Conservation (phyloP, 2,888 invertebrate species). For the Sarcophaga subvicina region DNA sequence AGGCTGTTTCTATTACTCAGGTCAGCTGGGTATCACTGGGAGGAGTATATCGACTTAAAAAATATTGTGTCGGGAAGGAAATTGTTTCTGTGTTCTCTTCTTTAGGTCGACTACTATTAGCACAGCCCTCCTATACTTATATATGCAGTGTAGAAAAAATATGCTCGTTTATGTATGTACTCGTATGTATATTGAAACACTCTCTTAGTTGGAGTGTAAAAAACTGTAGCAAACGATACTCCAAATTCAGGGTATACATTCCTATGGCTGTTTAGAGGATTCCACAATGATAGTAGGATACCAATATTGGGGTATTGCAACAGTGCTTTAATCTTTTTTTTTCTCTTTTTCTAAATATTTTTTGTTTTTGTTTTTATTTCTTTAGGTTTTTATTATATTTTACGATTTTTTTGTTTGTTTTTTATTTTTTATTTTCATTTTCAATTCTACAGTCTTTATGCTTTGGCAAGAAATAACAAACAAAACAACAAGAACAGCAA, state of each 20-base stretch:
- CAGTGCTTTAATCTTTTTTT: conserved; percentile 8
- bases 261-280: conserved; percentile 47
- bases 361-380: background rate
- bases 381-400: conserved; percentile 30
- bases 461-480: conserved; percentile 60
- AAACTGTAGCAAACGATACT: conserved; percentile 38
- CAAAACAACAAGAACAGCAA: conserved; percentile 23
- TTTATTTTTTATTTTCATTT: conserved; percentile 18
- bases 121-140: too few species aligned
- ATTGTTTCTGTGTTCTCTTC: too few species aligned
- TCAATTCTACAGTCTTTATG: conserved; percentile 50
- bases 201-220: conserved; percentile 35
- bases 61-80: too few species aligned
- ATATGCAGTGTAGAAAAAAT: too few species aligned
- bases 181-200: conserved; percentile 40
- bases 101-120: too few species aligned
- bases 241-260: conserved; percentile 41
- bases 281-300: background rate
- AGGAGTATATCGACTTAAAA: too few species aligned
- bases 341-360: background rate
- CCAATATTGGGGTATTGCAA: conserved; percentile 33
- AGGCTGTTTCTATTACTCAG: too few species aligned
- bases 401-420: background rate
- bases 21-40: too few species aligned
- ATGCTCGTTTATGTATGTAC: too few species aligned